Conservation (phyloP, 2,888 invertebrate genomes). For the Cheilosia impressa region DNA sequence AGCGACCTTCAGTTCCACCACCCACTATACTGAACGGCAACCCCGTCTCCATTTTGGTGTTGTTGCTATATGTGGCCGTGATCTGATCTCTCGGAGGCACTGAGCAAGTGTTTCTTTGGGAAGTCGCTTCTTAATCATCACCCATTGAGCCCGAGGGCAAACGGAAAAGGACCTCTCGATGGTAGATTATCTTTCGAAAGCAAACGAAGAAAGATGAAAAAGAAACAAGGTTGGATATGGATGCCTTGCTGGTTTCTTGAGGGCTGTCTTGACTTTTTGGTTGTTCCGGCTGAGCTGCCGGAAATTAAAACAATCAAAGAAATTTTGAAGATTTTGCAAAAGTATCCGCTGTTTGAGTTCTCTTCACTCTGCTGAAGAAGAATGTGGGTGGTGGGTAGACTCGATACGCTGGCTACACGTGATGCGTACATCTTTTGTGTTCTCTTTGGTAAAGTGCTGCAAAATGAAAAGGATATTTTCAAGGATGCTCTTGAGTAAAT, state of each 20-base stretch:
- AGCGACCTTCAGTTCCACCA: slow-evolving; percentile 51
- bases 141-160: not conserved
- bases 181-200: slow-evolving; percentile 13
- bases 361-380: too few species aligned
- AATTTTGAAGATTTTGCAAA: slow-evolving; percentile 68
- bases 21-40: slow-evolving; percentile 15
- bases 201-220: slow-evolving; percentile 12
- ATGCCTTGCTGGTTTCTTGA: slow-evolving; percentile 1
- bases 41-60: slow-evolving; percentile 28
- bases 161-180: slow-evolving; percentile 42
- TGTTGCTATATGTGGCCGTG: slow-evolving; percentile 42
- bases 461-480: slow-evolving; percentile 73
- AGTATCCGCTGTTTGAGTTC: slow-evolving; percentile 63
- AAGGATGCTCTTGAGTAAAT: slow-evolving; percentile 70
- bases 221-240: slow-evolving; percentile 24
- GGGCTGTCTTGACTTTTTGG: slow-evolving; percentile 64
- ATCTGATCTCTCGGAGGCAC: slow-evolving; percentile 58
- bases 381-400: not conserved
- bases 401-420: not conserved
- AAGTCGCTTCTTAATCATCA: slow-evolving; percentile 50
- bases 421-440: slow-evolving; percentile 39
- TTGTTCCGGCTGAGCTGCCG: slow-evolving; percentile 69
- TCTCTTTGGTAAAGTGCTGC: slow-evolving; percentile 24
- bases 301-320: slow-evolving; percentile 76
- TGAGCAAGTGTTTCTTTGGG: slow-evolving; percentile 72